These are phyloP conservation scores for Drosophila kanapiae DNA, from an alignment of 1,140 invertebrate species.

Conservation along the genomic window DNA sequence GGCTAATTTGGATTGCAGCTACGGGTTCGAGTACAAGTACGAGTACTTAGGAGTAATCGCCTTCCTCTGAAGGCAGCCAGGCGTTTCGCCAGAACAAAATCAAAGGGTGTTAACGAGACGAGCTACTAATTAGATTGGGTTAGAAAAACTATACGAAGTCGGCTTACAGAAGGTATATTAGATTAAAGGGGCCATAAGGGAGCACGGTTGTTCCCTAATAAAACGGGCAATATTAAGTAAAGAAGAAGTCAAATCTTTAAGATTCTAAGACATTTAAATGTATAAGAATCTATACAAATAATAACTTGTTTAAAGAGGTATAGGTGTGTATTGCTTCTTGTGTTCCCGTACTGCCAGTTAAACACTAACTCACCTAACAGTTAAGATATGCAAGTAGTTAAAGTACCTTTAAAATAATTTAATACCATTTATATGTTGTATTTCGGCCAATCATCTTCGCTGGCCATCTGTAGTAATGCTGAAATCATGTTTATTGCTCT, in stretches of 20 bases:
- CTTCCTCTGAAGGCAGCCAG: slow-evolving; percentile 47
- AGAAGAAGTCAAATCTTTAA: too few relatives aligned
- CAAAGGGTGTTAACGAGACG: not conserved
- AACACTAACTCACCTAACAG: too few relatives aligned
- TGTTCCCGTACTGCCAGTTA: too few relatives aligned
- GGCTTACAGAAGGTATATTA: too few relatives aligned
- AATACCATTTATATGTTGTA: slow-evolving; percentile 1
- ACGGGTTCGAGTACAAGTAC: not conserved
- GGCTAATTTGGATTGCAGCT: slow-evolving; percentile 32
- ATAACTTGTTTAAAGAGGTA: not conserved
- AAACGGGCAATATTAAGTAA: too few relatives aligned
- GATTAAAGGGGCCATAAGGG: too few relatives aligned
- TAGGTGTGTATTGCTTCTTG: too few relatives aligned
- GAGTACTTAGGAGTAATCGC: slow-evolving; percentile 31
- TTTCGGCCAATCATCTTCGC: slow-evolving; percentile 15
- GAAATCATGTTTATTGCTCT: slow-evolving; percentile 21
- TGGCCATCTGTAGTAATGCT: slow-evolving; percentile 8
- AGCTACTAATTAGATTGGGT: slow-evolving; percentile 42
- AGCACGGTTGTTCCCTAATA: not conserved
- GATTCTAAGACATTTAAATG: too few relatives aligned
- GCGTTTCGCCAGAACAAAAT: slow-evolving; percentile 37
- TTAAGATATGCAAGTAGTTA: too few relatives aligned
- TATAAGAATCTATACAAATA: not conserved
- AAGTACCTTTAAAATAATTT: not conserved
- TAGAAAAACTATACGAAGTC: slow-evolving; percentile 1